Percentiles rank a stretch among this genome's conserved stretches.
phyloP scores from a whole-genome alignment of 2,797 vertebrate genomes.

The Pachyuromys duprasi region DNA sequence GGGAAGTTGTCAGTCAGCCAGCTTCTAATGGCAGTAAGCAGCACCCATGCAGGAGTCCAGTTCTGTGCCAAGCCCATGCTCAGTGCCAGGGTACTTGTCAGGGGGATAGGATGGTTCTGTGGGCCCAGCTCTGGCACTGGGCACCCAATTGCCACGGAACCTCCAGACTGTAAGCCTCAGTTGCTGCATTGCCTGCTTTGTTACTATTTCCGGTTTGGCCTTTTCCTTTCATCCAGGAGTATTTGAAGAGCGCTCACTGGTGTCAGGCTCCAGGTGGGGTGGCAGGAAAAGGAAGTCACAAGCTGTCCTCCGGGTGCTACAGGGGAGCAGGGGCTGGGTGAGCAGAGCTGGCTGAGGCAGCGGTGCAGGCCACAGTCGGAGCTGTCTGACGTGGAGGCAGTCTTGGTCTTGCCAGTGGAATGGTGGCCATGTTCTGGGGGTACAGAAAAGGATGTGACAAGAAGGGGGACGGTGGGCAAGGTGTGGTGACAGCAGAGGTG shows the following conservation, averaged over 20 bases:
- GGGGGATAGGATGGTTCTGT: neutral
- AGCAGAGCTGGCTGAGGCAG: neutral
- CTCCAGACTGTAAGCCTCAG: neutral
- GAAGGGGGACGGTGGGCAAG: neutral
- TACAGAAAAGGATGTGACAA: neutral
- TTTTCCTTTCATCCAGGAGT: neutral
- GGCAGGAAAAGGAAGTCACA: neutral
- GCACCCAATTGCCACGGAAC: neutral
- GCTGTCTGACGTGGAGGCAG: neutral
- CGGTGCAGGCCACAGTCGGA: neutral
- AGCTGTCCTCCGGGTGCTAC: neutral
- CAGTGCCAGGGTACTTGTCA: neutral
- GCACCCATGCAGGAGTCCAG: neutral
- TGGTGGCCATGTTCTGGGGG: neutral
- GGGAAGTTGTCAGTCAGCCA: neutral
- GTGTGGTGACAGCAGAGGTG: neutral
- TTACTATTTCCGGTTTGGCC: neutral
- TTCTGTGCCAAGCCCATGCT: neutral
- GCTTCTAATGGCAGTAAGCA: conserved; percentile 8
- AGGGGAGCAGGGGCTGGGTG: neutral
- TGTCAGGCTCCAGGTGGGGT: neutral
- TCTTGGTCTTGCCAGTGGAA: neutral
- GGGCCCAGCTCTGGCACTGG: neutral
- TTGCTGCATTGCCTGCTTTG: neutral
- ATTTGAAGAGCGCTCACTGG: neutral